Conservation (phyloP, 2,888 invertebrate species). For the Drosophila multiciliata region DNA sequence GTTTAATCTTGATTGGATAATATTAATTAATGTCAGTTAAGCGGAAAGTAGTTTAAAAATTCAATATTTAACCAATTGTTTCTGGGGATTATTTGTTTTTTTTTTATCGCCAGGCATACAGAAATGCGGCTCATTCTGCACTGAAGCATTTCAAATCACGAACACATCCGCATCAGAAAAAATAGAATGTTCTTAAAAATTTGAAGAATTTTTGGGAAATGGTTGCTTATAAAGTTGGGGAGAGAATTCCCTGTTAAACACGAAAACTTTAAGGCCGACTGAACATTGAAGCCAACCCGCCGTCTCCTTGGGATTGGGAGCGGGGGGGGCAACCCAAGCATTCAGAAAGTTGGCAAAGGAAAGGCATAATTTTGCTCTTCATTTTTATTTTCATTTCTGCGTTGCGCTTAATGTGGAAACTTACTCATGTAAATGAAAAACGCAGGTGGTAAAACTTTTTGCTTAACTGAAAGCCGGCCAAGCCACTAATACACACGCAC, state of each 20-base stretch:
- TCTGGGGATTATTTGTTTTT: not conserved
- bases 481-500: conserved; percentile 22
- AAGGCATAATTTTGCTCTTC: conserved; percentile 71
- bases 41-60: conserved; percentile 4
- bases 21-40: not conserved
- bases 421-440: conserved; percentile 79
- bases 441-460: conserved; percentile 68
- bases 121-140: conserved; percentile 13
- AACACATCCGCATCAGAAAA: conserved; percentile 20
- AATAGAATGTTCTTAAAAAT: conserved; percentile 13
- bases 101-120: conserved; percentile 6
- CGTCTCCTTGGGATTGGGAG: not conserved
- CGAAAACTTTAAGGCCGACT: conserved; percentile 41
- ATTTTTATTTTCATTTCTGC: conserved; percentile 50
- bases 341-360: conserved; percentile 20
- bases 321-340: not conserved
- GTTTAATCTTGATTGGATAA: conserved; percentile 1
- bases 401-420: conserved; percentile 70
- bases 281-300: not conserved
- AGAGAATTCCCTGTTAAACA: conserved; percentile 37
- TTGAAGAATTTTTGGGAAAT: conserved; percentile 31
- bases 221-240: conserved; percentile 27
- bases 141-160: conserved; percentile 27
- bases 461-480: conserved; percentile 49
- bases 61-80: conserved; percentile 1